These are phyloP conservation scores for Halocaridina rubra DNA, from an alignment of 2,888 invertebrate genomes.

Conservation along the genomic window DNA sequence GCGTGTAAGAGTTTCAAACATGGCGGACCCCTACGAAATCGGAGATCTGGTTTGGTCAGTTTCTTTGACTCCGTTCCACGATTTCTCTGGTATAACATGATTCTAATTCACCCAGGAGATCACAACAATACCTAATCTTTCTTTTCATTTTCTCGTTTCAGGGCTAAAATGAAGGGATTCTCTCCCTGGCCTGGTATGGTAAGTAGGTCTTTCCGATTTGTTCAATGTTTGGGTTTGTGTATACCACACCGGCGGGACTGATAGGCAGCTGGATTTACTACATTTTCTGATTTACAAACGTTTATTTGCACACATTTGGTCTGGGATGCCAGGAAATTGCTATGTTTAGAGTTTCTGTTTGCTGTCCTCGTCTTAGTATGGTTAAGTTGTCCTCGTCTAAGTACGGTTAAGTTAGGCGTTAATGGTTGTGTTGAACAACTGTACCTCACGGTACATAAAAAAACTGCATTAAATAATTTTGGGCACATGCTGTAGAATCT, in stretches of 20 bases:
- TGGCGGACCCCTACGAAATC: conserved; percentile 75
- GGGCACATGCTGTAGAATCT: too few relatives aligned
- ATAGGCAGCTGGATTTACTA: background rate
- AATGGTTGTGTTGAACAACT: too few relatives aligned
- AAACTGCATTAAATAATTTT: too few relatives aligned
- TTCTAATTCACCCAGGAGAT: too few relatives aligned
- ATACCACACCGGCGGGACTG: background rate
- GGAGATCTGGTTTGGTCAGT: conserved; percentile 79
- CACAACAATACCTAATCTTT: background rate
- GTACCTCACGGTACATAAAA: too few relatives aligned
- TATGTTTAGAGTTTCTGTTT: background rate
- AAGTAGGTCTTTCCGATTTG: conserved; percentile 71
- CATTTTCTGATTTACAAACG: background rate
- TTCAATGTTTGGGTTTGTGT: background rate
- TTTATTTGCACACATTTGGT: background rate
- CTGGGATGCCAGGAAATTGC: background rate
- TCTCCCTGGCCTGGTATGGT: conserved; percentile 97
- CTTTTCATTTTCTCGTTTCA: conserved; percentile 72
- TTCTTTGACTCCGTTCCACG: background rate
- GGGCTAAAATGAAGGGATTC: conserved; percentile 98
- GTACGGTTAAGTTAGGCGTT: too few relatives aligned
- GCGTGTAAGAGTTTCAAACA: conserved; percentile 65
- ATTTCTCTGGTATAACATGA: background rate
- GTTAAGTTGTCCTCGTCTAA: too few relatives aligned
- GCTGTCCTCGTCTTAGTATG: too few relatives aligned